Conservation (phyloP, 1,140 invertebrate genomes). For the Palaemon carinicauda region DNA sequence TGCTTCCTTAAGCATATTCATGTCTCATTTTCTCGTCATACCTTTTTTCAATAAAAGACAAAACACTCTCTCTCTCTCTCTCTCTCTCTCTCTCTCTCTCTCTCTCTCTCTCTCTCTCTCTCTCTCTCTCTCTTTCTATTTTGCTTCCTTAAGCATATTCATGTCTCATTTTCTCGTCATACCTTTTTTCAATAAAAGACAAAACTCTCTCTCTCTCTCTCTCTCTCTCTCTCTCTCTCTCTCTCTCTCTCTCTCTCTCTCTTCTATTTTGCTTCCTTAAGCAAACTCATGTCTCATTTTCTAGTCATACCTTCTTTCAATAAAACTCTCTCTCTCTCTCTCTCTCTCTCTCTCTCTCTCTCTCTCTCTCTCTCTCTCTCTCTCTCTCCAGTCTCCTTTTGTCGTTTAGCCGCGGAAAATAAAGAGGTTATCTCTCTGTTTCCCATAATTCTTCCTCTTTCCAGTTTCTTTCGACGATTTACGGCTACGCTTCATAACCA, state of each 20-base stretch:
- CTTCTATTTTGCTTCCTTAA: too few relatives aligned
- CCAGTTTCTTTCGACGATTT: conserved; percentile 22
- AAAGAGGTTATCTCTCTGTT: not conserved
- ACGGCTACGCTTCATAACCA: conserved; percentile 42
- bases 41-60: not conserved
- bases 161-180: too few relatives aligned
- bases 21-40: not conserved
- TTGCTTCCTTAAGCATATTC: too few relatives aligned
- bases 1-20: too few relatives aligned
- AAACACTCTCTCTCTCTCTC: not conserved
- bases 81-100: not conserved
- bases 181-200: too few relatives aligned
- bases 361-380: not conserved
- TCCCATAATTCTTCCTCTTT: conserved; percentile 41
- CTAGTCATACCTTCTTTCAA: too few relatives aligned
- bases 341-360: not conserved
- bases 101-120: not conserved
- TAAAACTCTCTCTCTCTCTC: not conserved
- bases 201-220: not conserved
- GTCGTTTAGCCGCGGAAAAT: not conserved
- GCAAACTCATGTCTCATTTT: too few relatives aligned
- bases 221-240: not conserved
- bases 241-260: not conserved
- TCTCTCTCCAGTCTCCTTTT: not conserved
- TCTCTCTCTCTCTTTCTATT: not conserved